A percentile compares a stretch with the other conserved stretches of the same genome.
phyloP scores from a whole-genome alignment of 2,797 vertebrate genomes.

The Petrocephalus sullivani region DNA sequence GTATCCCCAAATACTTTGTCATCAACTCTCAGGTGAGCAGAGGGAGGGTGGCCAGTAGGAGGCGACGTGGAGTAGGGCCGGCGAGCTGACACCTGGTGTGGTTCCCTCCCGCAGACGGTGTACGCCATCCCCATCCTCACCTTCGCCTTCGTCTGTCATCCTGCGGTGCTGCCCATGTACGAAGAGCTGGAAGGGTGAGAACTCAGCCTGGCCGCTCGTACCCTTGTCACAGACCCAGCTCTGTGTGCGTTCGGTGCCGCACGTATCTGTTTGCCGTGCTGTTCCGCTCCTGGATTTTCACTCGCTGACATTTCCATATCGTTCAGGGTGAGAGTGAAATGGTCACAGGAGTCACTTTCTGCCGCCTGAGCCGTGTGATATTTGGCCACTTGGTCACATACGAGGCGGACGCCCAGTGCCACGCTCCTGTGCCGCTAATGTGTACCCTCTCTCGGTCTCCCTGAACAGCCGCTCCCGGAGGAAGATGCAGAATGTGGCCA shows the following conservation, averaged over 20 bases:
- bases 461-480: conserved; percentile 77
- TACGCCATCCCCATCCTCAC: conserved; percentile 93
- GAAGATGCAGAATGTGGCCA: conserved; percentile 93
- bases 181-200: conserved; percentile 90
- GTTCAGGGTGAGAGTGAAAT: too few species aligned
- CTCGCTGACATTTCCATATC: neutral
- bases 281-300: neutral
- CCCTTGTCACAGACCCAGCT: neutral
- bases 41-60: neutral
- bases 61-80: neutral
- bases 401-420: neutral
- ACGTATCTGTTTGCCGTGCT: neutral
- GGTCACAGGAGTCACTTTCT: too few species aligned
- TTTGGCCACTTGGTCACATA: too few species aligned
- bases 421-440: neutral
- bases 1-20: conserved; percentile 85
- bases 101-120: conserved; percentile 73
- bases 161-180: conserved; percentile 94
- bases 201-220: neutral
- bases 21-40: conserved; percentile 84
- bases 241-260: neutral
- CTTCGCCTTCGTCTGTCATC: conserved; percentile 96
- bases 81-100: neutral
- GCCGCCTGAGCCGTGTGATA: too few species aligned
- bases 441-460: neutral